phyloP scores from a whole-genome alignment of 2,888 invertebrate genomes.

The Rambutsinella grinnellia region DNA sequence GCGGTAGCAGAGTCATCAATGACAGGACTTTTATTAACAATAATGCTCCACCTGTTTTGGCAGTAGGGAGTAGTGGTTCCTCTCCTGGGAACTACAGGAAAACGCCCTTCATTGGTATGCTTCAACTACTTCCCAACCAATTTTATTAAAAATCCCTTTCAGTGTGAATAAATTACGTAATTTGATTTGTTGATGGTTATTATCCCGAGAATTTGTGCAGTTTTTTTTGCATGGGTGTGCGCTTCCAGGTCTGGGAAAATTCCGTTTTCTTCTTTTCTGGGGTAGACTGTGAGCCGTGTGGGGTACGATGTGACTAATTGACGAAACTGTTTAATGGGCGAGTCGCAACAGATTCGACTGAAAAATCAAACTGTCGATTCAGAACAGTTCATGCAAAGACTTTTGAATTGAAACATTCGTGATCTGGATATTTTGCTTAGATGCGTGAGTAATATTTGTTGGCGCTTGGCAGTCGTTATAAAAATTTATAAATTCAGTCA shows the following conservation, averaged over 20 bases:
- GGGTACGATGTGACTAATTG: not conserved
- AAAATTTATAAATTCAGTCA: too few species aligned
- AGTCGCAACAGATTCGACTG: constrained; percentile 9
- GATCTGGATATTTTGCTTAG: too few species aligned
- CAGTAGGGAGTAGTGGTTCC: constrained; percentile 7
- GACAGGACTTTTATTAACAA: constrained; percentile 15
- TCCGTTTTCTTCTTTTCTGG: not conserved
- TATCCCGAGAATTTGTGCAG: not conserved
- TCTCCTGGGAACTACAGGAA: constrained; percentile 35
- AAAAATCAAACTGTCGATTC: constrained; percentile 13
- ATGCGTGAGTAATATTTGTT: too few species aligned
- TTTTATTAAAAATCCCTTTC: not conserved
- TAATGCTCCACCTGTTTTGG: constrained; percentile 1
- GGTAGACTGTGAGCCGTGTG: too few species aligned
- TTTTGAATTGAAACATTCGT: constrained; percentile 5
- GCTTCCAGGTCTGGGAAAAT: not conserved
- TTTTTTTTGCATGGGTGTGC: not conserved
- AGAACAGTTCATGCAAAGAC: constrained; percentile 4
- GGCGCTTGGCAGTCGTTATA: too few species aligned
- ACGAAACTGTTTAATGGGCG: constrained; percentile 41
- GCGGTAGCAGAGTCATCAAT: constrained; percentile 11
- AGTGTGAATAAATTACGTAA: not conserved
- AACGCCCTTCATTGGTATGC: constrained; percentile 48
- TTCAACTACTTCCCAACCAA: not conserved
- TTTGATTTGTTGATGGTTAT: not conserved